These are phyloP conservation scores for Ptychochromis oligacanthus DNA, from an alignment of 2,113 vertebrate genomes.

Conservation along the genomic window DNA sequence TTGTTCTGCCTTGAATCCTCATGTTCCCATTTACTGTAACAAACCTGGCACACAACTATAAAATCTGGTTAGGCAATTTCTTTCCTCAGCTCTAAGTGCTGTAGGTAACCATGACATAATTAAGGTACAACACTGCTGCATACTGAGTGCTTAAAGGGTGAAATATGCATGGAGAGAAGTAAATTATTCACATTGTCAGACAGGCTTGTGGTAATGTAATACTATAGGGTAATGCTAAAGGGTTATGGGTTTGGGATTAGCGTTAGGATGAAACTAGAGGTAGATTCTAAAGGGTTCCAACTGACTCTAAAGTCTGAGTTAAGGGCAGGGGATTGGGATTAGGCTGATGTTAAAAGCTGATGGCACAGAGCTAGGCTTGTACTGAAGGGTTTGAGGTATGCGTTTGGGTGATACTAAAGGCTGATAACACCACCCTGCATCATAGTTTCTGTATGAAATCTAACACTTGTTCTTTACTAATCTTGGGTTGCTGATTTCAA, in stretches of 20 bases:
- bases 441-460: no score
- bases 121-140: neutral
- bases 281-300: neutral
- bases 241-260: neutral
- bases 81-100: neutral
- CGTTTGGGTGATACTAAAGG: neutral
- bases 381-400: neutral
- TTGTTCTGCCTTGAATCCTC: neutral
- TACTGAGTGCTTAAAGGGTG: neutral
- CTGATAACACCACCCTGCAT: no score
- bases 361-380: neutral
- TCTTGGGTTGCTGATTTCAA: no score
- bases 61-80: neutral
- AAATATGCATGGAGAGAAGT: no score
- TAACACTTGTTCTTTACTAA: no score
- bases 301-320: neutral
- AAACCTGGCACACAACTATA: constrained; percentile 7
- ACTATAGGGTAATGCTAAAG: neutral
- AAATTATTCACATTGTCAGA: no score
- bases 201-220: neutral
- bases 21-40: constrained; percentile 4
- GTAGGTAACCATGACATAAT: constrained; percentile 2
- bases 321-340: neutral
- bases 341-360: neutral
- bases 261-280: neutral